Evolutionary conservation across 2,888 invertebrate species (phyloP).

Genomic region (Ashinkailepas kermadecensis): DNA sequence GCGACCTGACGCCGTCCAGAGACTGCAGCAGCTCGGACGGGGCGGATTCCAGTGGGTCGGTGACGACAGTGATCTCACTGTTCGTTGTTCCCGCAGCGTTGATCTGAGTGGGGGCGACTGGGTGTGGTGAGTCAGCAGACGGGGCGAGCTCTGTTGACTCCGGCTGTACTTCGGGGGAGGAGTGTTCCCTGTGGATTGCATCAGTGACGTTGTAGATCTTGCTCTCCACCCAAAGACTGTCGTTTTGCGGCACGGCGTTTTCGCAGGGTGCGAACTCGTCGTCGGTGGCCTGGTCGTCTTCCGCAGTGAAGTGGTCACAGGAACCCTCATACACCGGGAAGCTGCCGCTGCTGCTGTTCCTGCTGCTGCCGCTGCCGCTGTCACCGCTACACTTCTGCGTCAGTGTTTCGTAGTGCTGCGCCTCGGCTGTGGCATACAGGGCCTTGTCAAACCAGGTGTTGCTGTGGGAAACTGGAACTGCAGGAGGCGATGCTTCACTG

Average conservation of each 20-base stretch:
- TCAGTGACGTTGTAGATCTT: background rate
- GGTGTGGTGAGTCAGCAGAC: too few species aligned
- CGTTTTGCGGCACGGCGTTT: background rate
- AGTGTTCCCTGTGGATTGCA: background rate
- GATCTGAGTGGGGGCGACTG: background rate
- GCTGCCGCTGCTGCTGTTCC: background rate
- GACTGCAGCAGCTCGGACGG: too few species aligned
- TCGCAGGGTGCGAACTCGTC: background rate
- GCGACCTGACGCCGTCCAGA: background rate
- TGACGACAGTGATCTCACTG: too few species aligned
- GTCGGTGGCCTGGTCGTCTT: background rate
- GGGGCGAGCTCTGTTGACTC: too few species aligned
- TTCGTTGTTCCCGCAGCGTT: background rate
- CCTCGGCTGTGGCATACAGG: background rate
- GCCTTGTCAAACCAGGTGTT: background rate
- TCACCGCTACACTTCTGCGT: background rate
- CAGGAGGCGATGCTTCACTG: too few species aligned
- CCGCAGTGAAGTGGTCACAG: background rate
- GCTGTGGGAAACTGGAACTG: too few species aligned
- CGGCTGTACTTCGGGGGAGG: too few species aligned
- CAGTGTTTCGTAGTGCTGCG: background rate
- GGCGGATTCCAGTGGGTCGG: too few species aligned
- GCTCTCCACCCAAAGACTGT: background rate
- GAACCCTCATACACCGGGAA: background rate
- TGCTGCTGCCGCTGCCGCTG: too few species aligned